phyloP scores from a whole-genome alignment of 1,140 invertebrate species.

The Limonius californicus region DNA sequence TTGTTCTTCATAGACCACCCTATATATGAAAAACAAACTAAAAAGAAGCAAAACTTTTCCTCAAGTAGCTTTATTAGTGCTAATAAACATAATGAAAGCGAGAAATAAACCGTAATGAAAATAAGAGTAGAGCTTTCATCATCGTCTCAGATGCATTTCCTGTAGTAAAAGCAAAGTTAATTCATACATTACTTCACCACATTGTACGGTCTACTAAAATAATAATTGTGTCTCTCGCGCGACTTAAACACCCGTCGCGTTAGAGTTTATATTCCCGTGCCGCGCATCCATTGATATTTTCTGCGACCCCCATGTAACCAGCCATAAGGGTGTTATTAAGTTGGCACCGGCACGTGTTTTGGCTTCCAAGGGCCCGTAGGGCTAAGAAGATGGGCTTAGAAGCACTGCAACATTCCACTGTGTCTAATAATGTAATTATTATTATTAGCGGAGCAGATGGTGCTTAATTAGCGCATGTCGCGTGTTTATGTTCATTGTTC shows the following conservation, averaged over 20 bases:
- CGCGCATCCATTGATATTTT: not conserved
- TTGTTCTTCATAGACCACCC: not conserved
- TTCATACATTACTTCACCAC: not conserved
- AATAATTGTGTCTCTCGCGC: not conserved
- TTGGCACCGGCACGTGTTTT: conserved; percentile 11
- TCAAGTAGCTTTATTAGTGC: too few species aligned
- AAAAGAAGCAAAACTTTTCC: not conserved
- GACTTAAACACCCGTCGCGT: not conserved
- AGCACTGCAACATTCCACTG: not conserved
- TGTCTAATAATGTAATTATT: not conserved
- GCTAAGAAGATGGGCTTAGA: not conserved
- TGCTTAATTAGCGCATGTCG: not conserved
- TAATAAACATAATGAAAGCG: too few species aligned
- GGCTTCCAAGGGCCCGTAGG: not conserved
- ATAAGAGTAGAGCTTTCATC: too few species aligned
- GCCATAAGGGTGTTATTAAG: conserved; percentile 10
- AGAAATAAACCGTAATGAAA: too few species aligned
- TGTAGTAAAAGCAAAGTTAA: not conserved
- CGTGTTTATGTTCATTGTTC: not conserved
- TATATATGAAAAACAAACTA: not conserved
- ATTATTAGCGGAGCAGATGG: not conserved
- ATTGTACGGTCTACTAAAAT: conserved; percentile 4
- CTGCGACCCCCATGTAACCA: not conserved
- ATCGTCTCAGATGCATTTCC: too few species aligned
- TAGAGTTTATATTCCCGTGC: not conserved